These are phyloP conservation scores for Eupithecia pulchellata DNA, from an alignment of 2,888 invertebrate genomes.

Conservation along the genomic window DNA sequence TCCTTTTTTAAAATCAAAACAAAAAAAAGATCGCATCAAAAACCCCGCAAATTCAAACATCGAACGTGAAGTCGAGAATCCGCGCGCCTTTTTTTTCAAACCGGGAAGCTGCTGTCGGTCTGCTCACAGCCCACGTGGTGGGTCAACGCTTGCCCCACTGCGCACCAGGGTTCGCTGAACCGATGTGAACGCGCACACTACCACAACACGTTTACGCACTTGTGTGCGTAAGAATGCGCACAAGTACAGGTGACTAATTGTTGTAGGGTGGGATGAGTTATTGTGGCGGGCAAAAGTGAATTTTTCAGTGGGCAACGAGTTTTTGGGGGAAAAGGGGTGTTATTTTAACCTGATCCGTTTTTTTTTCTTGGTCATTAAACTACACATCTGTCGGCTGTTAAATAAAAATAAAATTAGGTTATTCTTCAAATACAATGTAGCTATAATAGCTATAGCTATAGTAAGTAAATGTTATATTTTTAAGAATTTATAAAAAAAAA, in stretches of 20 bases:
- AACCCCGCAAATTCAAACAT: conserved; percentile 23
- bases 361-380: background rate
- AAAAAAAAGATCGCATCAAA: background rate
- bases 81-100: conserved; percentile 34
- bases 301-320: background rate
- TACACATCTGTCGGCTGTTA: background rate
- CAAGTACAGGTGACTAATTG: conserved; percentile 40
- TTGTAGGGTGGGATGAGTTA: conserved; percentile 40
- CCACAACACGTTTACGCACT: conserved; percentile 38
- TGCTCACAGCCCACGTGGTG: conserved; percentile 73
- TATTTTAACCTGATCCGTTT: background rate
- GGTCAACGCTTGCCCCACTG: conserved; percentile 83
- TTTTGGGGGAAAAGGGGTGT: background rate
- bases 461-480: background rate
- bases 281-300: conserved; percentile 24
- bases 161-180: conserved; percentile 72
- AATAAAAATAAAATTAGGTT: background rate
- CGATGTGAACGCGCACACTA: conserved; percentile 41
- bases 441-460: background rate
- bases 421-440: background rate
- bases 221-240: conserved; percentile 37
- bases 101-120: conserved; percentile 39
- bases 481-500: background rate
- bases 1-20: background rate
- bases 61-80: conserved; percentile 20